Base-by-base conservation (phyloP, 2,888 invertebrate species). In the Drosophila histrio region DNA sequence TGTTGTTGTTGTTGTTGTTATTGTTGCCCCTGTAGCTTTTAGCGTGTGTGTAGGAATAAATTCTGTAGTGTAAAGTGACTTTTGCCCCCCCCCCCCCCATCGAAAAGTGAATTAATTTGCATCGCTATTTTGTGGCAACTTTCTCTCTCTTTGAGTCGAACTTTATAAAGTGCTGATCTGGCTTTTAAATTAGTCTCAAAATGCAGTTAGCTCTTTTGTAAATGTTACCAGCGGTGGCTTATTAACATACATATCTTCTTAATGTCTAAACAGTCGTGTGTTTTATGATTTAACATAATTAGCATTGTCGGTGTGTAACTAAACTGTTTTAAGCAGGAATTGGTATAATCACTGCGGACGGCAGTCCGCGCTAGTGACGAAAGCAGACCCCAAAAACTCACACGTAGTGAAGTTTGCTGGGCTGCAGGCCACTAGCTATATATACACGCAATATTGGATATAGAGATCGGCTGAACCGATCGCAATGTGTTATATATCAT, bases 21-120 rank as follows among this genome's bases (percentile, higher is more conserved):
- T 54, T 54, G 17, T 19, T 56, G 32, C 15, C 32, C 6, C 17
- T 26, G 43, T 21, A 54, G 44, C 13, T 26, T 26, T 22, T 28
- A 15, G 19, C n/a, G 19, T 38, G 34, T 19, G 32, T 22, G 22
- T 38, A 43, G 22, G 26, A 57, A 61, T 41, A 41, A 73, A 61
- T 72, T 52, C 61, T 41, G 54, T 60, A 72, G 79, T 68, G 64
- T 61, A 79, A 69, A 79, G 72, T 79, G 72, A 72, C 79, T 79
- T 78, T 74, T 39, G 8, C 21, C 28, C 64, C 43, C 9, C 59
- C 46, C 56, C 13, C 21, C 28, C 64, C 43, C 9, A 61, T 46
- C 56, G 41, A 52, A 66, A 76, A 82, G 61, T 82, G 71, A 85
- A 82, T 85, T 85, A 81, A 75, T 79, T 68, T 75, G 76, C 53